Evolutionary conservation across 35 echinoderm and acorn worm genomes (phyloP).

Genomic region (Patiria miniata): DNA sequence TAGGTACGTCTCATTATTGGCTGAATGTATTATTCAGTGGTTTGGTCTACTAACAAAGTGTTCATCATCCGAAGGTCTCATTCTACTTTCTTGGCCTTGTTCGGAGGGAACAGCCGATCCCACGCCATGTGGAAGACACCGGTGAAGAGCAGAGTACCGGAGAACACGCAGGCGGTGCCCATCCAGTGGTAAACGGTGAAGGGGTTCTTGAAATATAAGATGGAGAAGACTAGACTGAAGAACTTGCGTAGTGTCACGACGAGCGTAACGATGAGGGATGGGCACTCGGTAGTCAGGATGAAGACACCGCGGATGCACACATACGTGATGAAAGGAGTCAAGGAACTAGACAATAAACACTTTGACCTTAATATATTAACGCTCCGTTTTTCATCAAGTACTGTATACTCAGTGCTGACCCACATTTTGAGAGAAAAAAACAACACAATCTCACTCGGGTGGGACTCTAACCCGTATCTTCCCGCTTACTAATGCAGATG

Average conservation of each 20-base stretch:
- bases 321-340: conserved; percentile 56
- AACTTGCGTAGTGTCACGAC: conserved; percentile 91
- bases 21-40: too few species aligned
- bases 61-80: neutral
- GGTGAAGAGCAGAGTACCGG: conserved; percentile 77
- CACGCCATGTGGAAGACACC: conserved; percentile 52
- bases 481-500: too few species aligned
- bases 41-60: too few species aligned
- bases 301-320: conserved; percentile 95
- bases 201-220: conserved; percentile 86
- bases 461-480: too few species aligned
- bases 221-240: conserved; percentile 87
- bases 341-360: too few species aligned
- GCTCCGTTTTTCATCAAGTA: too few species aligned
- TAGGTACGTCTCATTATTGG: too few species aligned
- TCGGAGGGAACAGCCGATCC: conserved; percentile 7
- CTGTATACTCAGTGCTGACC: too few species aligned
- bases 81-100: conserved; percentile 19
- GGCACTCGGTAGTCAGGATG: conserved; percentile 95
- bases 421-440: too few species aligned
- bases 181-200: conserved; percentile 91
- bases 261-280: conserved; percentile 87
- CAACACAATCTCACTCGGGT: too few species aligned
- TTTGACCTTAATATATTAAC: too few species aligned
- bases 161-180: conserved; percentile 74